Evolutionary conservation across 2,113 vertebrate genomes (phyloP).

Genomic region (Chaetura pelagica): DNA sequence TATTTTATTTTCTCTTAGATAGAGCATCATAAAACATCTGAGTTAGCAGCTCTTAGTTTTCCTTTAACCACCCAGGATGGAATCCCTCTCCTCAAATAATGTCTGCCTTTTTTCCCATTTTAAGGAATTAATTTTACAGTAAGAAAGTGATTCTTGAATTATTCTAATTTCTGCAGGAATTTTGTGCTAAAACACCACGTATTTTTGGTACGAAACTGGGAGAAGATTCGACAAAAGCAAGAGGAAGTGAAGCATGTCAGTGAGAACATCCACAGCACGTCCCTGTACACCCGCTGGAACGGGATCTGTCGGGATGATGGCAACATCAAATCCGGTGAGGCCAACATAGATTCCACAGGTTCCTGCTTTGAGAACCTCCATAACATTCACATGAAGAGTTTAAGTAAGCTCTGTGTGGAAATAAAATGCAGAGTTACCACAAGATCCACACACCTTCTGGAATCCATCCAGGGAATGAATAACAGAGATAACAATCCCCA

Average conservation of each 20-base stretch:
- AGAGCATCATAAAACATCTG: background rate
- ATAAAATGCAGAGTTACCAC: background rate
- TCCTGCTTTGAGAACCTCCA: background rate
- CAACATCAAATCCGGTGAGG: conserved; percentile 96
- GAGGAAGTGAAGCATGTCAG: conserved; percentile 89
- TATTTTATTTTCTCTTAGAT: background rate
- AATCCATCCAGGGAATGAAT: background rate
- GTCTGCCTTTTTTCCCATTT: fast-evolving
- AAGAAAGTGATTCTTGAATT: background rate
- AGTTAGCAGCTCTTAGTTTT: background rate
- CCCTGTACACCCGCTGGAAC: conserved; percentile 91
- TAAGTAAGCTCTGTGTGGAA: too few relatives aligned
- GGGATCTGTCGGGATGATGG: conserved; percentile 93
- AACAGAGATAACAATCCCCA: background rate
- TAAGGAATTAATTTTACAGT: background rate
- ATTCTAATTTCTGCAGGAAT: conserved; percentile 79
- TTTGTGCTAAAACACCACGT: conserved; percentile 96
- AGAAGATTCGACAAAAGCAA: conserved; percentile 93
- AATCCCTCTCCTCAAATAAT: background rate
- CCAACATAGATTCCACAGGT: background rate
- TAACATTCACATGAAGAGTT: fast-evolving
- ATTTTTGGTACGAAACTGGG: conserved; percentile 96
- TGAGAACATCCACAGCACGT: conserved; percentile 79
- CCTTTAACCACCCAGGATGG: background rate
- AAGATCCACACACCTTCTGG: background rate